A percentile compares a stretch with the other conserved stretches of the same genome.
Evolutionary conservation across 1,140 invertebrate species (phyloP).

Genomic region (Archivesica marissinica): DNA sequence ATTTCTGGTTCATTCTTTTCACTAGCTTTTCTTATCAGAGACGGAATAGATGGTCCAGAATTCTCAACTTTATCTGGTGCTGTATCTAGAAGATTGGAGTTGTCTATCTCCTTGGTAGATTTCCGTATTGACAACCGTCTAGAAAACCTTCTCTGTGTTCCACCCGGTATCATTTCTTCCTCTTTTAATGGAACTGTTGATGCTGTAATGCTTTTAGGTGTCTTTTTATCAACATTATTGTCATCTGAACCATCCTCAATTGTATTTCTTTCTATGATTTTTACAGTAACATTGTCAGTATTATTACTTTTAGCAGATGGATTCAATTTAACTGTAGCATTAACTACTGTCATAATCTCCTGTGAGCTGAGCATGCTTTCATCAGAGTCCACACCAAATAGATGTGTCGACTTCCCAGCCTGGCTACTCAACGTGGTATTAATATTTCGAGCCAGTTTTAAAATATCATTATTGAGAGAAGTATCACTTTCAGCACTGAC

Average conservation of each 20-base stretch:
- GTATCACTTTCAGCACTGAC: not conserved
- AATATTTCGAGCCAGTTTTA: constrained; percentile 29
- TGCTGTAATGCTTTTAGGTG: not conserved
- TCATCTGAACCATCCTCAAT: not conserved
- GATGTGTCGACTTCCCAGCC: not conserved
- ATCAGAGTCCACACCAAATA: constrained; percentile 48
- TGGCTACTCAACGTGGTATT: constrained; percentile 18
- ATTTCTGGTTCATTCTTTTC: not conserved
- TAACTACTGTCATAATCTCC: constrained; percentile 14
- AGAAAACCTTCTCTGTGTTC: constrained; percentile 23
- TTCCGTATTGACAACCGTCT: constrained; percentile 41
- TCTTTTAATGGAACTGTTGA: not conserved
- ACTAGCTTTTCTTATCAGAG: not conserved
- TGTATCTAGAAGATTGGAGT: not conserved
- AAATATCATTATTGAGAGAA: constrained; percentile 42
- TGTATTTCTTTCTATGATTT: not conserved
- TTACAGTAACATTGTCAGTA: not conserved
- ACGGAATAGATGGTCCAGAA: not conserved
- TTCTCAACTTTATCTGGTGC: constrained; percentile 18
- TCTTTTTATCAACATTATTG: not conserved
- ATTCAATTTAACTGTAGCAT: constrained; percentile 16
- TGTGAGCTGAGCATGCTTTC: constrained; percentile 32
- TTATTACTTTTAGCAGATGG: not conserved
- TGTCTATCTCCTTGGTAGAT: not conserved
- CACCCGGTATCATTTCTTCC: not conserved